These are phyloP conservation scores for Hoplodrina blanda DNA, from an alignment of 2,888 invertebrate species.

Conservation along the genomic window DNA sequence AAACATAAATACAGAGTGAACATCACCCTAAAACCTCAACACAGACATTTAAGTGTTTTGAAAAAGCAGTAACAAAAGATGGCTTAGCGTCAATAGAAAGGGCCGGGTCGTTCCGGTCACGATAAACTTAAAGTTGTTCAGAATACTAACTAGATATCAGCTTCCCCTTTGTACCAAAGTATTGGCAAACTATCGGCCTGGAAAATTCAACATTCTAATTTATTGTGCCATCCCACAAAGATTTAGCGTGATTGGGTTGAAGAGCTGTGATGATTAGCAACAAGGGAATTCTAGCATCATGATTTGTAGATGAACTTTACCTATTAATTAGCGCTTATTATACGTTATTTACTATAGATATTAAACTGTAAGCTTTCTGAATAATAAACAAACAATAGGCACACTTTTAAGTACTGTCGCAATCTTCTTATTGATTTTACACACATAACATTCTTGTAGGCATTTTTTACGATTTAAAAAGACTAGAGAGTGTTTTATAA, in stretches of 20 bases:
- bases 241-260: not conserved
- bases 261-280: not conserved
- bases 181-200: not conserved
- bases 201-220: not conserved
- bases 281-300: not conserved
- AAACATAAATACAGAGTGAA: not conserved
- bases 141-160: conserved; percentile 17
- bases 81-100: not conserved
- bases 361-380: too few relatives aligned
- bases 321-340: not conserved
- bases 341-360: too few relatives aligned
- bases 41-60: conserved; percentile 16
- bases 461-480: too few relatives aligned
- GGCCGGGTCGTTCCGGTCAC: not conserved
- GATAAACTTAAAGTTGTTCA: conserved; percentile 10
- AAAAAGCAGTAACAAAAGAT: not conserved
- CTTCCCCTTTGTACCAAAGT: not conserved
- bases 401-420: too few relatives aligned
- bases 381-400: too few relatives aligned
- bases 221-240: not conserved
- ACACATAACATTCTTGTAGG: too few relatives aligned
- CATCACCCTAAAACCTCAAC: conserved; percentile 1
- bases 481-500: too few relatives aligned
- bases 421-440: too few relatives aligned
- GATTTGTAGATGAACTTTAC: not conserved